Base-by-base conservation (phyloP, 2,113 vertebrate species). In the Embiotoca jacksoni region DNA sequence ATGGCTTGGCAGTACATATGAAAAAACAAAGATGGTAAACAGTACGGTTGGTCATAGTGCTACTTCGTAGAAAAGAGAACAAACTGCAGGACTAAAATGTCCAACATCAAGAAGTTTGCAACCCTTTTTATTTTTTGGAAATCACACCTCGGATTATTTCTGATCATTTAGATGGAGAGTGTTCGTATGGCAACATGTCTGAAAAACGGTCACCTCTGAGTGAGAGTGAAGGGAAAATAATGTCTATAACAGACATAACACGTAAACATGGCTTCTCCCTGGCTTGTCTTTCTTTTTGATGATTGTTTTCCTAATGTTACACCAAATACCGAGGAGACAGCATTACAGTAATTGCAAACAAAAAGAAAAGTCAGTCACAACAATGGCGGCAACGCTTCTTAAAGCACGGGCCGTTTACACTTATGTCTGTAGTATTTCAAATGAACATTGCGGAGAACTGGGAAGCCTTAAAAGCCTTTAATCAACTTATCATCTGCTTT, bases 401-500 rank as follows among this genome's bases (percentile, higher is more conserved):
- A 6, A 61, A 55, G 32, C 13, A 44, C 33, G 23, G 23, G 23
- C 0, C 1, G 30, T 68, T 62, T 46, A 6, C 39, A 60, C 76
- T 65, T 67, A 60, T 54, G 47, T 2, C 13, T 81, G 16, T 54
- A 36, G 32, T 13, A 32, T 67, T 68, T 62, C 2, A 77, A 67
- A 80, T 55, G 44, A 35, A 71, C 30, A 49, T 50, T 49, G 76
- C n/a, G 14, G 37, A 66, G 23, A 75, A 55, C 57, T 14, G 30
- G 16, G 6, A 76, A 57, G 74, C 64, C 75, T 65, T 46, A 65
- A 79, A 84, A 78, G 71, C 63, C 55, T 87, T 72, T 81, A 81
- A 81, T 88, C 74, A 76, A 81, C 67, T 89, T 83, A 82, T 84
- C 44, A 59, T 76, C 53, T 71, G 50, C 84, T 82, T 79, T 77